These are phyloP conservation scores for Hemicentrotus pulcherrimus DNA, from an alignment of 35 echinoderm and acorn worm species.

Conservation along the genomic window DNA sequence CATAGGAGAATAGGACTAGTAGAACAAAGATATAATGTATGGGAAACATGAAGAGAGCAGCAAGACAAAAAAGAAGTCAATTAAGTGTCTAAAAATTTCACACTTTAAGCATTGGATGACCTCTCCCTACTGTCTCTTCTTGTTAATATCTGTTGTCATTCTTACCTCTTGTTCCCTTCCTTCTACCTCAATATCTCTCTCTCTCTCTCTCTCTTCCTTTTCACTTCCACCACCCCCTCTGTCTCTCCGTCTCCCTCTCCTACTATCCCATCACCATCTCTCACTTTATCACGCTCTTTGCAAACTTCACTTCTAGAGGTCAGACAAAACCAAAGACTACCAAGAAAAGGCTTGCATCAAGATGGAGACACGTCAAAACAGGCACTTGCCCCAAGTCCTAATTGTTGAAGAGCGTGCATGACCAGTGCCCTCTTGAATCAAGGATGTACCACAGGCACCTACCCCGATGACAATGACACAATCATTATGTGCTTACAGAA, in stretches of 20 bases:
- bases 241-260: neutral
- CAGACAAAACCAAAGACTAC: neutral
- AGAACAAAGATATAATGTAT: neutral
- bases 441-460: conserved; percentile 13
- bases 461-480: conserved; percentile 10
- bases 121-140: no score
- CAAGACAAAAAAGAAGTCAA: neutral
- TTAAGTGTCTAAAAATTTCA: neutral
- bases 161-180: neutral
- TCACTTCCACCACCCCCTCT: no score
- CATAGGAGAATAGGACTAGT: neutral
- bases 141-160: no score
- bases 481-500: conserved; percentile 37
- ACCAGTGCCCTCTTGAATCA: conserved; percentile 13
- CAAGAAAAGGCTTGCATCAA: neutral
- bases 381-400: neutral
- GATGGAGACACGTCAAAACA: conserved; percentile 24
- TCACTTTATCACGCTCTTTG: neutral
- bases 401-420: conserved; percentile 37
- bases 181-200: neutral
- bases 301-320: neutral
- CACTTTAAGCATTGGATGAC: neutral
- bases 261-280: neutral
- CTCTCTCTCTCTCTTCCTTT: neutral
- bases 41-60: neutral